phyloP scores from a whole-genome alignment of 1,140 invertebrate species.

The Calephelis nemesis region DNA sequence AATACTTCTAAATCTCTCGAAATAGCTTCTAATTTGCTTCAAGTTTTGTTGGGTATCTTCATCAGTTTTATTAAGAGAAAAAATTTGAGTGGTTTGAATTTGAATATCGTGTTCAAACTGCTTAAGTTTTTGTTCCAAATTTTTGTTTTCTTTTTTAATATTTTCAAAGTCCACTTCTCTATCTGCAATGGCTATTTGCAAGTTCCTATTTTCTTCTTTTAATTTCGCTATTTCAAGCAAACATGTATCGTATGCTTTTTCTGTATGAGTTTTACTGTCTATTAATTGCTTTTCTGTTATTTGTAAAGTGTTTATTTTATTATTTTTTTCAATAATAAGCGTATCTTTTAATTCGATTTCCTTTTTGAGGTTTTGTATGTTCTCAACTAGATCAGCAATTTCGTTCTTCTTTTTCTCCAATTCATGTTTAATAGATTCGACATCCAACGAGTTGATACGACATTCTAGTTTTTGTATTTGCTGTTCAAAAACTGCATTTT shows the following conservation, averaged over 20 bases:
- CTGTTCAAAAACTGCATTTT: slow-evolving; percentile 1
- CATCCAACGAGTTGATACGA: not conserved
- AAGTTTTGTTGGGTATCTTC: slow-evolving; percentile 39
- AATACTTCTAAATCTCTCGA: slow-evolving; percentile 45
- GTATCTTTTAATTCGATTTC: not conserved
- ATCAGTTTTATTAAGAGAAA: slow-evolving; percentile 34
- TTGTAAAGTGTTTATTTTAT: not conserved
- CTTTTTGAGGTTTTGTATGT: slow-evolving; percentile 6
- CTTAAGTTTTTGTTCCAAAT: slow-evolving; percentile 35
- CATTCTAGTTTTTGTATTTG: not conserved
- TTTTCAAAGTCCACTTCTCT: slow-evolving; percentile 36
- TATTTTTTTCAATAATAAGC: not conserved
- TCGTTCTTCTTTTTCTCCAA: not conserved
- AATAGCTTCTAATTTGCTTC: slow-evolving; percentile 36
- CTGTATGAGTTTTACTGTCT: slow-evolving; percentile 29
- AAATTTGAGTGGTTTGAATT: slow-evolving; percentile 43
- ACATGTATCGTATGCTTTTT: slow-evolving; percentile 33
- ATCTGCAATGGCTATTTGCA: slow-evolving; percentile 26
- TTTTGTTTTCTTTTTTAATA: slow-evolving; percentile 34
- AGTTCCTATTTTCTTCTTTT: slow-evolving; percentile 36
- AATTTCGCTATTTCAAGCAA: slow-evolving; percentile 31
- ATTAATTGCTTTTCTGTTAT: slow-evolving; percentile 34
- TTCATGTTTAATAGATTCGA: slow-evolving; percentile 5
- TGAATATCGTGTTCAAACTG: slow-evolving; percentile 38
- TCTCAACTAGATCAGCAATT: not conserved